These are phyloP conservation scores for Montipora foliosa DNA, from an alignment of 64 coral and sea anemone species.

Conservation along the genomic window DNA sequence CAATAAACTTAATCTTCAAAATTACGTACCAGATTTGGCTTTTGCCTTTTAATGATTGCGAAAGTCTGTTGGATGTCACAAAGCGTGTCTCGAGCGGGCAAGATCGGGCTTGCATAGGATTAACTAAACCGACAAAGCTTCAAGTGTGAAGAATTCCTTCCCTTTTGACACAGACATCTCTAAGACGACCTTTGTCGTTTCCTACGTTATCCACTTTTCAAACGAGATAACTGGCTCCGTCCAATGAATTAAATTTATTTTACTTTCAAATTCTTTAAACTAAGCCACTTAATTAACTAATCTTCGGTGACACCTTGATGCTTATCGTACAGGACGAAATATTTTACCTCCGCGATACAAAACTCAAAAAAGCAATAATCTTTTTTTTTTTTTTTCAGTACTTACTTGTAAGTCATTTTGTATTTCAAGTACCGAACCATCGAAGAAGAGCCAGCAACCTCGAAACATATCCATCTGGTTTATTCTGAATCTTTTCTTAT, in stretches of 20 bases:
- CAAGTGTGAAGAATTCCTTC: background rate
- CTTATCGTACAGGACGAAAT: background rate
- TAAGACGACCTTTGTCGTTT: background rate
- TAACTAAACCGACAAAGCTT: background rate
- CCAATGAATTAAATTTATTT: background rate
- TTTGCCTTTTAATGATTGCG: no score
- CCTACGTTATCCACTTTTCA: background rate
- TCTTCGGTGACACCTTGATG: slow-evolving; percentile 1
- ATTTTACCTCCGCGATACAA: background rate
- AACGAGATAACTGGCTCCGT: background rate
- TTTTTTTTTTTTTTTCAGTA: background rate
- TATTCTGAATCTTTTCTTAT: no score
- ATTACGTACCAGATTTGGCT: no score
- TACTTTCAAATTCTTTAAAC: background rate
- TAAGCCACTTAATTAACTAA: background rate
- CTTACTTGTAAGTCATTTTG: background rate
- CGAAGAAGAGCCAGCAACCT: no score
- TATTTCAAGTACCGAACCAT: background rate
- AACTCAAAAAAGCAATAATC: background rate
- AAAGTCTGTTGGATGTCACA: no score
- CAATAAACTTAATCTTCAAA: no score
- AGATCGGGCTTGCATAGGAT: no score
- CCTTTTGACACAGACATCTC: background rate
- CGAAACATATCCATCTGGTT: no score
- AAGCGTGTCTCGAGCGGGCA: no score